A percentile compares a stretch with the other conserved stretches of the same genome.
Conservation (phyloP, 2,888 invertebrate genomes). For the Frankliniella fusca region DNA sequence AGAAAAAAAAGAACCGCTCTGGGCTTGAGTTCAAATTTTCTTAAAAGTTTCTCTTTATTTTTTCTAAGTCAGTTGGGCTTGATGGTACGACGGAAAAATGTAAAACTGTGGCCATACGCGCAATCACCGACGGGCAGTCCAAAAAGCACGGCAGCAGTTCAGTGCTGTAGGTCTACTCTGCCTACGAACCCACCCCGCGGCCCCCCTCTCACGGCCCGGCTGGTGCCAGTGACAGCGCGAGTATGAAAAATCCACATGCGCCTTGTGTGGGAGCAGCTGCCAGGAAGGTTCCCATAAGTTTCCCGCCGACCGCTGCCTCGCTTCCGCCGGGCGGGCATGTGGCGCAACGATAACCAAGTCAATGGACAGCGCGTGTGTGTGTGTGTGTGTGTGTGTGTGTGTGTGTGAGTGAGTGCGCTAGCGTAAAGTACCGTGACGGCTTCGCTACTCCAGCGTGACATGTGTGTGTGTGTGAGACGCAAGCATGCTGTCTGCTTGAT, state of each 20-base stretch:
- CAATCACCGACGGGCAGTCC: background rate
- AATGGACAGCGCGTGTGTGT: background rate
- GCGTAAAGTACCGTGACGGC: background rate
- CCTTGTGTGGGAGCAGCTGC: background rate
- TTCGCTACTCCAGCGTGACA: background rate
- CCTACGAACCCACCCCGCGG: background rate
- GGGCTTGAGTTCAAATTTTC: too few species aligned
- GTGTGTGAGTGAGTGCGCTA: background rate
- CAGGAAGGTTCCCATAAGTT: background rate
- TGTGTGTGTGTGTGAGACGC: background rate
- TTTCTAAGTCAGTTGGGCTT: too few species aligned
- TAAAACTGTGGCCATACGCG: too few species aligned
- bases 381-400: background rate
- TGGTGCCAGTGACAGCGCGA: background rate
- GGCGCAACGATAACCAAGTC: conserved; percentile 9
- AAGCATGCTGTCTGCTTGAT: background rate
- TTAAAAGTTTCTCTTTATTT: too few species aligned
- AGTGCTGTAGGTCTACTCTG: background rate
- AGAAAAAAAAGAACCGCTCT: too few species aligned
- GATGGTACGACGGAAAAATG: too few species aligned
- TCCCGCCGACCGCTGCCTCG: background rate
- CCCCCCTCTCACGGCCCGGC: background rate
- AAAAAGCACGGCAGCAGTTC: background rate
- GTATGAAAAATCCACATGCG: too few species aligned
- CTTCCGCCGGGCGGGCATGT: background rate